Evolutionary conservation across 2,113 vertebrate species (phyloP), one percentile per base, ranked within the genome.

Genomic region (Larimichthys crocea): DNA sequence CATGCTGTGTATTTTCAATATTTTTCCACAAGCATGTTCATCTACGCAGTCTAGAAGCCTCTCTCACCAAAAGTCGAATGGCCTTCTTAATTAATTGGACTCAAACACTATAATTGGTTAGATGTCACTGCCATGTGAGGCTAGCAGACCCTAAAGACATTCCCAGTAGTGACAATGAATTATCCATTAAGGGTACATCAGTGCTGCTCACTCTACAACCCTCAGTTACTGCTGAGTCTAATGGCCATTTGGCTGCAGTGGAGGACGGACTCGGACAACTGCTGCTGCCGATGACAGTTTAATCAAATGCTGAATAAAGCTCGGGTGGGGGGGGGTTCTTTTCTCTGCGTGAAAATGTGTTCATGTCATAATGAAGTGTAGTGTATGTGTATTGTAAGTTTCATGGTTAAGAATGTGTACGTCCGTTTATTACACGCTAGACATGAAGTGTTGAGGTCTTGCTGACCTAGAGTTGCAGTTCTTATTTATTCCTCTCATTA

Each of bases 121-220:
- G 80, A 82, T 84, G 87, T 86, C 81, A 86, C 57, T 74, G 76
- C 74, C 61, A 55, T 66, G 83, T 88, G 79, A 66, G 57, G 73
- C 74, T 24, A 57, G 69, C 76, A 53, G 78, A 83, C 55, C 86
- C 66, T 85, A 83, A 82, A 75, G 52, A 85, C 78, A 74, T 86
- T 82, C 78, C 84, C 72, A 71, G 57, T 64, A 50, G 86, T 88
- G 86, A 90, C 86, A 88, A 85, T 90, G 86, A 89, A 88, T 83
- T 88, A 79, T 88, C 90, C 79, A 91, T 91, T 91, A 88, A 85
- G 64, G 63, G 42, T 68, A 80, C 85, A 86, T 90, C 74, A 85
- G 85, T 76, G 35, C 35, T 63, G 83, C 76, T 86, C 85, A 84
- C 80, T 90, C 76, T 81, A 80, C 86, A 85, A 61, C 71, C 71